Percentiles rank a stretch among this genome's conserved stretches.
phyloP scores from a whole-genome alignment of 2,888 invertebrate genomes.

The Yponomeuta sedellus region DNA sequence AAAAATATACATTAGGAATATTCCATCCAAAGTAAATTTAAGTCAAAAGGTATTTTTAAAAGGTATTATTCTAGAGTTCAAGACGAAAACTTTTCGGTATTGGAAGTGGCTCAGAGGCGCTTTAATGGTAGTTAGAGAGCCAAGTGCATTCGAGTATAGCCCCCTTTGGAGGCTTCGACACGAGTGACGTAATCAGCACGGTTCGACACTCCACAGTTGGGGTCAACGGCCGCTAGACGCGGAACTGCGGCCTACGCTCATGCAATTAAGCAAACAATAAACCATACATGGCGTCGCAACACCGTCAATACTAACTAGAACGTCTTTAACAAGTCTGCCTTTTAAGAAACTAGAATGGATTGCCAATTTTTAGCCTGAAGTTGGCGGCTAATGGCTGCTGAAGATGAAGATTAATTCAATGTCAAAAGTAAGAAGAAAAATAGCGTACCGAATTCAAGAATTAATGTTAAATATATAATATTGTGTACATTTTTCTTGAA shows the following conservation, averaged over 20 bases:
- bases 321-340: neutral
- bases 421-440: neutral
- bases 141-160: constrained; percentile 5
- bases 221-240: constrained; percentile 71
- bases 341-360: neutral
- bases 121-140: neutral
- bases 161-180: constrained; percentile 39
- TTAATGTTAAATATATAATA: no score
- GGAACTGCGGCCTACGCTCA: constrained; percentile 63
- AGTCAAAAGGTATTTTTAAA: no score
- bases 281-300: neutral
- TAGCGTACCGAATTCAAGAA: neutral
- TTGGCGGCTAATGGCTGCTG: neutral
- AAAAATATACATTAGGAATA: neutral
- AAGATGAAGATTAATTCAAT: neutral
- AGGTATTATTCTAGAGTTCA: neutral
- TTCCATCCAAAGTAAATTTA: neutral
- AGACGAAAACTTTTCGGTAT: neutral
- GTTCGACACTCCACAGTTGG: constrained; percentile 58
- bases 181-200: constrained; percentile 67
- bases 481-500: no score
- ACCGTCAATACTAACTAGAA: constrained; percentile 1
- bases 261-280: constrained; percentile 58
- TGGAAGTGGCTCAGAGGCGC: neutral
- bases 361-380: neutral